phyloP scores from a whole-genome alignment of 2,888 invertebrate species.

The Macaria notata region DNA sequence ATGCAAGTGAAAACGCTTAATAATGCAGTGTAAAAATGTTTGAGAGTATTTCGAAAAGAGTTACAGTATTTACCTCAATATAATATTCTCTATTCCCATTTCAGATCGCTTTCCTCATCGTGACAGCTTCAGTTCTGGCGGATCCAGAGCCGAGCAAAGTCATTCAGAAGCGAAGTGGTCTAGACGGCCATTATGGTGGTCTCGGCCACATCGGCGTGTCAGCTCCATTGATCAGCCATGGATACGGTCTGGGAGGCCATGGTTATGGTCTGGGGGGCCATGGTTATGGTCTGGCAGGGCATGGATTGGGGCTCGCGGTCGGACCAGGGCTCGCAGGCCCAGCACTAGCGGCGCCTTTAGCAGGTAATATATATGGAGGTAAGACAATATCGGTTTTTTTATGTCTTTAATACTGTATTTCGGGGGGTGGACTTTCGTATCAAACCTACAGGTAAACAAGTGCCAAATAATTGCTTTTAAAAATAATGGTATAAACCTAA shows the following conservation, averaged over 20 bases:
- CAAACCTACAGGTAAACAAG: too few relatives aligned
- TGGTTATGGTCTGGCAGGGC: slow-evolving; percentile 43
- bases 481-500: too few relatives aligned
- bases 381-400: too few relatives aligned
- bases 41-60: too few relatives aligned
- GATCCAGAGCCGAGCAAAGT: slow-evolving; percentile 65
- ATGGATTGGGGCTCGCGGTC: slow-evolving; percentile 13
- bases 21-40: too few relatives aligned
- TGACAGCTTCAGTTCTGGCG: slow-evolving; percentile 65
- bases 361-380: too few relatives aligned
- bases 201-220: slow-evolving; percentile 33
- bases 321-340: slow-evolving; percentile 23
- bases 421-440: too few relatives aligned
- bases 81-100: slow-evolving; percentile 29
- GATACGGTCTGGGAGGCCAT: slow-evolving; percentile 44
- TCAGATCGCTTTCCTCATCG: slow-evolving; percentile 61
- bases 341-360: slow-evolving; percentile 1
- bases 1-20: too few relatives aligned
- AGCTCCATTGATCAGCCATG: slow-evolving; percentile 30
- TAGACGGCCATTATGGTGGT: slow-evolving; percentile 51
- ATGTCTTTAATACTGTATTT: too few relatives aligned
- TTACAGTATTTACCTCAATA: too few relatives aligned
- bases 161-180: slow-evolving; percentile 70
- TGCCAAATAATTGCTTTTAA: too few relatives aligned
- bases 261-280: slow-evolving; percentile 44